These are phyloP conservation scores for Rhagonycha lutea DNA, from an alignment of 2,888 invertebrate species.

Conservation along the genomic window DNA sequence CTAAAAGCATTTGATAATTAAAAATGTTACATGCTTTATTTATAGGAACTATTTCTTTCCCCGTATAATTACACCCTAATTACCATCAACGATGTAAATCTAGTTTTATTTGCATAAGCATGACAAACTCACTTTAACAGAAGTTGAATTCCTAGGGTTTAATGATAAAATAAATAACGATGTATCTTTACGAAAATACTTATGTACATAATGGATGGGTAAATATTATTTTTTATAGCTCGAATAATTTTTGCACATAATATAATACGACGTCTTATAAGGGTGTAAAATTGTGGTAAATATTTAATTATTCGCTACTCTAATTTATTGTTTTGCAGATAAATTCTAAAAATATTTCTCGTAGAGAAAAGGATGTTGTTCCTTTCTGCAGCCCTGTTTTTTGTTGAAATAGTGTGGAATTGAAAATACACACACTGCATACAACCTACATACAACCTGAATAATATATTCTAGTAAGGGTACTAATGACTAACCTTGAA, in stretches of 20 bases:
- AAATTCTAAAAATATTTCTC: too few relatives aligned
- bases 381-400: too few relatives aligned
- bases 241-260: background rate
- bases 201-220: background rate
- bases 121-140: background rate
- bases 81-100: background rate
- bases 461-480: too few relatives aligned
- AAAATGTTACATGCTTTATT: background rate
- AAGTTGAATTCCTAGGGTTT: background rate
- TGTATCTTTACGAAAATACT: background rate
- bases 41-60: background rate
- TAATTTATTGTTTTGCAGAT: too few relatives aligned
- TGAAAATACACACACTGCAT: too few relatives aligned
- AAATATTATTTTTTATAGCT: background rate
- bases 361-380: too few relatives aligned
- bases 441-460: too few relatives aligned
- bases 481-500: too few relatives aligned
- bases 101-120: background rate
- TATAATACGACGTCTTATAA: too few relatives aligned
- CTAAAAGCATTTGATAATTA: background rate
- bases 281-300: too few relatives aligned
- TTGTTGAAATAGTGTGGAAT: too few relatives aligned
- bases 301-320: too few relatives aligned
- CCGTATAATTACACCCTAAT: background rate
- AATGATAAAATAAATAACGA: background rate